Evolutionary conservation across 2,888 invertebrate genomes (phyloP).

Genomic region (Nematopogon swammerdamellus): DNA sequence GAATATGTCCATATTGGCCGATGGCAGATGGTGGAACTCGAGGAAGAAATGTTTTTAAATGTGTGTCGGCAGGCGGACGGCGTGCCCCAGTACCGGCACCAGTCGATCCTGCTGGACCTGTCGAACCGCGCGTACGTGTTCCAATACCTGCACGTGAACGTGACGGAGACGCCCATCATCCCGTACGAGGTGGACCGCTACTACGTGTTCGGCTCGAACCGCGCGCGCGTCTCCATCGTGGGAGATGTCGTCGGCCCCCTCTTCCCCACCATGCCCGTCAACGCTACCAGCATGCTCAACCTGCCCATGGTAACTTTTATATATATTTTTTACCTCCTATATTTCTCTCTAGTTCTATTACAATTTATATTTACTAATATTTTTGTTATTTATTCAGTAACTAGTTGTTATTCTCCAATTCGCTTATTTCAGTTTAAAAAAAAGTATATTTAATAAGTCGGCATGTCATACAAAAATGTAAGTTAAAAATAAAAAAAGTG

Average conservation of each 20-base stretch:
- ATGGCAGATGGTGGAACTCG: too few species aligned
- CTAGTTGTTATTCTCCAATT: too few species aligned
- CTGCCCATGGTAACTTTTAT: slow-evolving; percentile 82
- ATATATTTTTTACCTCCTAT: too few species aligned
- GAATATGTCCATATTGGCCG: too few species aligned
- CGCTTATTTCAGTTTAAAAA: too few species aligned
- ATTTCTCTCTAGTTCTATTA: too few species aligned
- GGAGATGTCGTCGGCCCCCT: slow-evolving; percentile 93
- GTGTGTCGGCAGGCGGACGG: slow-evolving; percentile 70
- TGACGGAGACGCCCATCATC: slow-evolving; percentile 90
- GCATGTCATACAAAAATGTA: too few species aligned
- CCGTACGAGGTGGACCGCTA: slow-evolving; percentile 84
- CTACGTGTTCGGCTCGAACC: slow-evolving; percentile 92
- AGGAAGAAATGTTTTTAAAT: too few species aligned
- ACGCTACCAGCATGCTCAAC: slow-evolving; percentile 75
- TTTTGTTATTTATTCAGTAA: too few species aligned
- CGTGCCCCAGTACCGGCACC: slow-evolving; percentile 87
- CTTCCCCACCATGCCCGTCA: slow-evolving; percentile 90
- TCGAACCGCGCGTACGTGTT: slow-evolving; percentile 89
- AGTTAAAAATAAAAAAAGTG: too few species aligned
- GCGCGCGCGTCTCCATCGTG: slow-evolving; percentile 75
- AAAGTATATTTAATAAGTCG: too few species aligned
- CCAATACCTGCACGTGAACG: slow-evolving; percentile 94
- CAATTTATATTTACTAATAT: too few species aligned
- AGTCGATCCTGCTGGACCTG: slow-evolving; percentile 86